Percentiles rank a stretch among this genome's conserved stretches.
Conservation (phyloP, 2,113 vertebrate genomes). For the Plecturocebus donacophilus region DNA sequence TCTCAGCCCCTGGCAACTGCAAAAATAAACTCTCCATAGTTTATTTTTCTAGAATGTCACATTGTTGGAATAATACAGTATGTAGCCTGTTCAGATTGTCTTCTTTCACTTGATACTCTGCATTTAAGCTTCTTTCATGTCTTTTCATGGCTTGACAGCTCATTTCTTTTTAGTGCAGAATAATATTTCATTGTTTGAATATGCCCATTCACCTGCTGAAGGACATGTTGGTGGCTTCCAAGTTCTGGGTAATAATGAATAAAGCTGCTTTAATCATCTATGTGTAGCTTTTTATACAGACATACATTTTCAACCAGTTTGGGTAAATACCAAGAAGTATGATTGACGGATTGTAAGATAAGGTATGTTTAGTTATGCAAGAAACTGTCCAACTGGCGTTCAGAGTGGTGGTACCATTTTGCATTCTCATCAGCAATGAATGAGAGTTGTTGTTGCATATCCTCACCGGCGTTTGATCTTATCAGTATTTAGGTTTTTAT, state of each 20-base stretch:
- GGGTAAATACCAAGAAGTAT: not conserved
- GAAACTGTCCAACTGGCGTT: not conserved
- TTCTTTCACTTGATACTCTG: not conserved
- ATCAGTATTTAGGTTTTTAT: not conserved
- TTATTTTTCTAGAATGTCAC: not conserved
- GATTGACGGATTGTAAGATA: not conserved
- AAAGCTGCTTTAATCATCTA: not conserved
- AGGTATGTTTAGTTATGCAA: not conserved
- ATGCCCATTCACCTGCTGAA: not conserved
- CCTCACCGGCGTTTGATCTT: not conserved
- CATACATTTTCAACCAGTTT: not conserved
- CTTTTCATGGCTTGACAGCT: not conserved
- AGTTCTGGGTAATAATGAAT: not conserved
- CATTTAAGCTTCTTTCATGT: not conserved
- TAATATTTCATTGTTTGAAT: not conserved
- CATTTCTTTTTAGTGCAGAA: not conserved
- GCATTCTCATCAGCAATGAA: not conserved
- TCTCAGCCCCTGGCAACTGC: not conserved
- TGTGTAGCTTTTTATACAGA: not conserved
- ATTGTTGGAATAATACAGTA: not conserved
- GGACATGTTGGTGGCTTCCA: not conserved
- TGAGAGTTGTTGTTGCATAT: not conserved
- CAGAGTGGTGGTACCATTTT: not conserved
- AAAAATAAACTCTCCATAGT: not conserved
- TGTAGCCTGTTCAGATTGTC: not conserved